Base-by-base conservation (phyloP, 2,797 vertebrate genomes). In the Ptychadena robeensis region DNA sequence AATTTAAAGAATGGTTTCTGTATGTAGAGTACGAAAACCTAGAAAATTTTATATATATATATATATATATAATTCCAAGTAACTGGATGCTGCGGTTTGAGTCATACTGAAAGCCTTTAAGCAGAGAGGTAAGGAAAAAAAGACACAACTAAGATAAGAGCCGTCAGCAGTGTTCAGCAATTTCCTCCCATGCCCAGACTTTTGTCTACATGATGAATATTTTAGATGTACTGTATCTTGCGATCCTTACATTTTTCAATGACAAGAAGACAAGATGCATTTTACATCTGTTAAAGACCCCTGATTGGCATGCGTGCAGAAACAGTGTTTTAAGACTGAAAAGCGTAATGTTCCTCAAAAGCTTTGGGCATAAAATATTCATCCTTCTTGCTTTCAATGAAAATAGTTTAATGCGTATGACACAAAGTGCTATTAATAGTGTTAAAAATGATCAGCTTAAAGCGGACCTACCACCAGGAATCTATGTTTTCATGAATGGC, bases 361-460 rank as follows among this genome's bases (percentile, higher is more conserved):
- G 87, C 88, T 83, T 28, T 40, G 80, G 85, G 63, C 82, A 92
- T 93, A 86, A 93, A 92, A 92, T 92, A 93, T 92, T 93, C 90
- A 92, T 91, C 88, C 77, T 90, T 89, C 79, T 87, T 87, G 88
- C 87, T 89, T 91, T 90, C 82, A 89, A 48, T 87, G 85, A 89
- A 91, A 88, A 86, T 82, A 88, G 88, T 85, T 87, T 88, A 85
- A 88, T 88, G 88, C 87, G 64, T 87, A 87, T 89, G 87, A 89
- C 88, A 92, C 82, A 88, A 89, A 88, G 87, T 90, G 88, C 85
- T 85, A 87, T 88, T 91, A 89, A 89, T 91, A 91, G 88, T 87
- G 86, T 86, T 85, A 87, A 89, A 90, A 85, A 89, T 91, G 91
- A 90, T 90, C 65, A 72, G 75, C 83, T 89, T 70, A 85, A 85